Percentiles rank a stretch among this genome's conserved stretches.
These are phyloP conservation scores for Tetragonisca angustula DNA, from an alignment of 2,888 invertebrate genomes.

Conservation along the genomic window DNA sequence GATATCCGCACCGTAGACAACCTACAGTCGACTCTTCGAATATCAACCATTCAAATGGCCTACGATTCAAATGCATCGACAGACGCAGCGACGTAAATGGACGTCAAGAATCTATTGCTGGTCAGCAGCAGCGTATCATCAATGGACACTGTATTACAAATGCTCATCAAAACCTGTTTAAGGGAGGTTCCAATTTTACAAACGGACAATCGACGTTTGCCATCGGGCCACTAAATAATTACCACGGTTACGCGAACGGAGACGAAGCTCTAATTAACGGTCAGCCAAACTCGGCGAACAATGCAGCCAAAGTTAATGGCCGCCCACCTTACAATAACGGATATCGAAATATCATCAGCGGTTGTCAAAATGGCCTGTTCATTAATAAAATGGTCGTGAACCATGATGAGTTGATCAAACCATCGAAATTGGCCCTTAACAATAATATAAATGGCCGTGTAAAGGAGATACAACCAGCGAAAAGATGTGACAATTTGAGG, in stretches of 20 bases:
- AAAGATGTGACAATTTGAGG: slow-evolving; percentile 29
- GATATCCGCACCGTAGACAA: slow-evolving; percentile 59
- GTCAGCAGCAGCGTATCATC: slow-evolving; percentile 27
- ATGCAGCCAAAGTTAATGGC: slow-evolving; percentile 13
- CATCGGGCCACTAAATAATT: slow-evolving; percentile 34
- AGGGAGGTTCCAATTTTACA: slow-evolving; percentile 20
- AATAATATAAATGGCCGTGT: neutral
- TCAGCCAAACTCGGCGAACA: slow-evolving; percentile 17
- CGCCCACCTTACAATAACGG: slow-evolving; percentile 14
- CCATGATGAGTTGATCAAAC: slow-evolving; percentile 12
- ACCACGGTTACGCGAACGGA: slow-evolving; percentile 12
- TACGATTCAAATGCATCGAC: slow-evolving; percentile 70
- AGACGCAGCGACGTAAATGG: slow-evolving; percentile 50
- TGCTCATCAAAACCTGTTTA: slow-evolving; percentile 30
- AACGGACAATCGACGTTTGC: slow-evolving; percentile 26
- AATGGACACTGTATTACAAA: slow-evolving; percentile 19
- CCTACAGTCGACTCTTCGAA: slow-evolving; percentile 72
- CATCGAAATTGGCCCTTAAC: slow-evolving; percentile 10
- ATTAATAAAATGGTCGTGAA: slow-evolving; percentile 42
- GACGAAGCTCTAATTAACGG: slow-evolving; percentile 34
- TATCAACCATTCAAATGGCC: slow-evolving; percentile 79
- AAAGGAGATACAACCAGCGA: slow-evolving; percentile 21
- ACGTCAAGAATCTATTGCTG: slow-evolving; percentile 29
- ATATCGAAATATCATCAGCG: slow-evolving; percentile 22
- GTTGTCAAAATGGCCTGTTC: slow-evolving; percentile 42